A percentile compares a stretch with the other conserved stretches of the same genome.
These are phyloP conservation scores for Imbricaverruca yamaguchii DNA, from an alignment of 2,888 invertebrate genomes.

Conservation along the genomic window DNA sequence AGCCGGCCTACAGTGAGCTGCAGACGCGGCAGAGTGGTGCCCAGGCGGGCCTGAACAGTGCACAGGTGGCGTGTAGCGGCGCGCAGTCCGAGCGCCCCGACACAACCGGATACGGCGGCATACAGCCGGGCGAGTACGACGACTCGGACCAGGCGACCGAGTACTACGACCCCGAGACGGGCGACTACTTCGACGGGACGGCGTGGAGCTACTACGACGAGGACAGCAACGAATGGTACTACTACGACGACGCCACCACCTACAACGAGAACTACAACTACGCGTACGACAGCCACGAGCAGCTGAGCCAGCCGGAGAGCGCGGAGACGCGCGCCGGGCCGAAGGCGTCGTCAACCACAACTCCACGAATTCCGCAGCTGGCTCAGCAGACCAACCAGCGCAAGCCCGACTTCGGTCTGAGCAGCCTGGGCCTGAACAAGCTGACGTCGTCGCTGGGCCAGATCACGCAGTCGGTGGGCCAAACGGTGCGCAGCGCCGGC, in stretches of 20 bases:
- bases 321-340: no score
- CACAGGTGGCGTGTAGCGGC: constrained; percentile 36
- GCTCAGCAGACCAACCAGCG: not conserved
- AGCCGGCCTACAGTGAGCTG: not conserved
- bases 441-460: constrained; percentile 18
- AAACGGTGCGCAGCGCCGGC: not conserved
- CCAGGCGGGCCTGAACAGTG: not conserved
- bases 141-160: constrained; percentile 29
- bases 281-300: constrained; percentile 35
- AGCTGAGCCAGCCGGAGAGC: constrained; percentile 30
- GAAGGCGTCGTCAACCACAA: not conserved
- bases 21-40: not conserved
- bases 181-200: constrained; percentile 24
- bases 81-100: constrained; percentile 43
- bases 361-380: not conserved
- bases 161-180: constrained; percentile 18
- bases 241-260: constrained; percentile 28
- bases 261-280: constrained; percentile 26
- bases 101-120: no score
- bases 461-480: not conserved
- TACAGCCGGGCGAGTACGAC: constrained; percentile 40
- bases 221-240: constrained; percentile 35
- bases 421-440: constrained; percentile 8
- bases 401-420: not conserved
- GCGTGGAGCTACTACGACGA: constrained; percentile 26